Evolutionary conservation across 2,888 invertebrate genomes (phyloP), one percentile per base, ranked within the genome.

Genomic region (Gibbula magus): DNA sequence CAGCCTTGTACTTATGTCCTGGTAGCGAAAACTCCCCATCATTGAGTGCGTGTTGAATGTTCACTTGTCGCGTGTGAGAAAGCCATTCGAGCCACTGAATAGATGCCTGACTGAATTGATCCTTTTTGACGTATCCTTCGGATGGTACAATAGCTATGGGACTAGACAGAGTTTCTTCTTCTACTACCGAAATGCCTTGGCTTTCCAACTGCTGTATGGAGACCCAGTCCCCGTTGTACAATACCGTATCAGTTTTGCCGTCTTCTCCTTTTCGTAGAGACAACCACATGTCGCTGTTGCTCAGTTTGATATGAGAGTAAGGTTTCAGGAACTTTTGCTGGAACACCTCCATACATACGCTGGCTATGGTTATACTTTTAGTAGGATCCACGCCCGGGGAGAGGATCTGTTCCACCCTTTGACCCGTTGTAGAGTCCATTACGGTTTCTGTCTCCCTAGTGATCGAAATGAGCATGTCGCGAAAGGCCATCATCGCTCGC

Each of bases 401-500:
- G 20, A 61, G 13, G 20, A 61, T 22, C 16, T 29, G 1, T 61
- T 61, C 61, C 16, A 25, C 45, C 52, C 20, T n/a, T 10, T 16
- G 29, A 10, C 51, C 53, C 52, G 20, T 53, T 5, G 22, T 25
- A 5, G 22, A 29, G 8, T 70, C 35, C 10, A 32, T n/a, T 7
- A 29, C 67, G 8, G 18, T 70, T 20, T 32, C 35, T 2, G 32
- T 32, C 70, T 70, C 70, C 13, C 78, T 80, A 1, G 85, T 85
- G 16, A 77, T 75, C 13, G 67, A 67, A 51, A 83, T 56, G 16
- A 82, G 20, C 8, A 82, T 25, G 5, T 81, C n/a, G 52, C 81
- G 76, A 54, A 83, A 85, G 32, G 67, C 78, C 20, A 82, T 25
- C 66, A 80, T 79, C 0, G 79, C 80, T 8, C 67, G 32, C 32